A percentile compares a stretch with the other conserved stretches of the same genome.
Conservation (phyloP, 2,113 vertebrate genomes). For the Tapirus terrestris region DNA sequence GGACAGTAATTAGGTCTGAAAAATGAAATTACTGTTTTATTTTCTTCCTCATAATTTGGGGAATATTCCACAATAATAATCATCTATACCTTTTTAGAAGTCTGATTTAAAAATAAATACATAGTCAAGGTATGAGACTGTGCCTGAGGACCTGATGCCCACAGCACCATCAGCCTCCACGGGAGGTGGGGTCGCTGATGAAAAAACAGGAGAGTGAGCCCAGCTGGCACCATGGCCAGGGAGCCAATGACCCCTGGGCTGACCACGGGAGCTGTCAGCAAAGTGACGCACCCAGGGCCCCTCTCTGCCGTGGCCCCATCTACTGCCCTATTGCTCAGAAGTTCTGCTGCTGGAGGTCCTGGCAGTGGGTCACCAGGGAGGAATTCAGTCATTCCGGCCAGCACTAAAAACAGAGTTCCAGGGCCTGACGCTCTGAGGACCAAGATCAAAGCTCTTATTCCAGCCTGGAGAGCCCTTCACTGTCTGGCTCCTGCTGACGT, state of each 20-base stretch:
- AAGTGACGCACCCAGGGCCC: background rate
- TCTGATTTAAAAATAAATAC: background rate
- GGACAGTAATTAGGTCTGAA: background rate
- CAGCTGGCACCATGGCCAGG: background rate
- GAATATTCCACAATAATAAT: background rate
- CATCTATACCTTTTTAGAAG: background rate
- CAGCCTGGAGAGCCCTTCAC: background rate
- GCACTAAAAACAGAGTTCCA: background rate
- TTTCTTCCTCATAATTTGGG: slow-evolving; percentile 17
- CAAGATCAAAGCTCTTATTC: background rate
- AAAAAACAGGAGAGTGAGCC: background rate
- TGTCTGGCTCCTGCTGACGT: background rate
- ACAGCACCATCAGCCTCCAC: background rate
- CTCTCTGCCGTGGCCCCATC: background rate
- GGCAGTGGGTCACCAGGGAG: background rate
- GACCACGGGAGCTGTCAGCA: background rate
- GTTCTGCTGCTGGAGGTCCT: background rate
- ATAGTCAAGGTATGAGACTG: background rate
- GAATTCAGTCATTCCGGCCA: background rate
- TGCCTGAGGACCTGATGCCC: background rate
- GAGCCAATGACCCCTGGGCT: slow-evolving; percentile 21
- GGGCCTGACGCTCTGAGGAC: background rate
- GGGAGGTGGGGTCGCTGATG: background rate
- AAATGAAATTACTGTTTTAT: background rate
- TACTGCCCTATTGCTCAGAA: background rate